phyloP scores from a whole-genome alignment of 1,140 invertebrate genomes.

The Drosophila grimshawi region DNA sequence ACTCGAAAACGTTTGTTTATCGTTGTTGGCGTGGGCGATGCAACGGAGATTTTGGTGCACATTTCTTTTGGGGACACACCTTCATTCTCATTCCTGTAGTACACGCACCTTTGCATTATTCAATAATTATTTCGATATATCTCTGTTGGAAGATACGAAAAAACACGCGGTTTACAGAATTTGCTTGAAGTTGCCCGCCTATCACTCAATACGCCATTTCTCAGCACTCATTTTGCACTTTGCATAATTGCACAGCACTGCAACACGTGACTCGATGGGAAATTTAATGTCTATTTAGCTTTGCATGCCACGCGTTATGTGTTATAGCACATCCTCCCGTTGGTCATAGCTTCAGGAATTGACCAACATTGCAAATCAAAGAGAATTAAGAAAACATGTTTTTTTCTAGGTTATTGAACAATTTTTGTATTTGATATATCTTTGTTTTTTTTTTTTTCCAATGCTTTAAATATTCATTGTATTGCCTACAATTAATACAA shows the following conservation, averaged over 20 bases:
- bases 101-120: conserved; percentile 25
- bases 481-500: conserved; percentile 49
- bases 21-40: conserved; percentile 27
- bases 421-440: conserved; percentile 51
- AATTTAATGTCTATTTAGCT: too few relatives aligned
- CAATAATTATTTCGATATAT: neutral
- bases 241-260: neutral
- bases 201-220: neutral
- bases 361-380: too few relatives aligned
- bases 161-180: neutral
- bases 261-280: neutral
- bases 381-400: conserved; percentile 8
- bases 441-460: conserved; percentile 32
- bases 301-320: too few relatives aligned
- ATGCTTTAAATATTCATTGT: conserved; percentile 26
- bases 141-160: neutral
- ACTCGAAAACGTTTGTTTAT: neutral
- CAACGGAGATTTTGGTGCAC: conserved; percentile 16
- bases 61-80: neutral
- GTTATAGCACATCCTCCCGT: too few relatives aligned
- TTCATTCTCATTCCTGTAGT: neutral
- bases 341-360: too few relatives aligned
- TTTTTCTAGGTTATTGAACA: conserved; percentile 38
- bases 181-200: neutral
- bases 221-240: neutral